phyloP scores from a whole-genome alignment of 1,140 invertebrate genomes.

The Drosophila pallidifrons region DNA sequence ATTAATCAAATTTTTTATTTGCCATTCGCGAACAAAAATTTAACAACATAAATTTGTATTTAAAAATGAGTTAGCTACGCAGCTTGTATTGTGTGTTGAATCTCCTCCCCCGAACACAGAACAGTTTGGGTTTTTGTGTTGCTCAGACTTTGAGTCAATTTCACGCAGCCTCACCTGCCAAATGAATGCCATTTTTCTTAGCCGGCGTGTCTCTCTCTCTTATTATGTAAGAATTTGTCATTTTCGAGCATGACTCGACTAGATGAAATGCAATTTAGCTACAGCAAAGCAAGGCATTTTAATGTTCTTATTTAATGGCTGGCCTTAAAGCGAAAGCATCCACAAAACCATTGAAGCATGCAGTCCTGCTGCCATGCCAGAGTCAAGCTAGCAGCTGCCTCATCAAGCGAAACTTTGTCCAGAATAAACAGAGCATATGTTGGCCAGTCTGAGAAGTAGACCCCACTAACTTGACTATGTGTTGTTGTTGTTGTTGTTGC shows the following conservation, averaged over 20 bases:
- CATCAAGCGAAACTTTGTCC: conserved; percentile 47
- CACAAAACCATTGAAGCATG: conserved; percentile 13
- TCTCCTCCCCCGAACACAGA: neutral
- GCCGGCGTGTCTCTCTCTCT: conserved; percentile 18
- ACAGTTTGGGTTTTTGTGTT: neutral
- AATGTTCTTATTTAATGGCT: conserved; percentile 70
- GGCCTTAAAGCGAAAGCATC: conserved; percentile 49
- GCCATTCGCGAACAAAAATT: conserved; percentile 33
- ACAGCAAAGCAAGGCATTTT: conserved; percentile 59
- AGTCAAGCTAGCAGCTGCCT: conserved; percentile 5
- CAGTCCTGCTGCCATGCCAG: neutral
- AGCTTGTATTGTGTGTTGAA: conserved; percentile 37
- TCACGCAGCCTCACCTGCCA: conserved; percentile 74
- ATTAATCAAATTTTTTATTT: conserved; percentile 80
- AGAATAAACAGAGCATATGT: conserved; percentile 43
- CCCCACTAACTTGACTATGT: conserved; percentile 14
- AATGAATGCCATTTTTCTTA: conserved; percentile 75
- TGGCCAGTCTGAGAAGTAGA: conserved; percentile 15
- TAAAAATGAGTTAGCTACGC: conserved; percentile 78
- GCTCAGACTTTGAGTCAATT: conserved; percentile 61
- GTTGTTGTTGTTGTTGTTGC: neutral
- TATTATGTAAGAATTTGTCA: conserved; percentile 79
- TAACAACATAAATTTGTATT: conserved; percentile 80
- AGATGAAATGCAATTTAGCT: conserved; percentile 73
- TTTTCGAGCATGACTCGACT: conserved; percentile 63